Evolutionary conservation across 30 jellyfish, hydroid and myxozoan genomes (phyloP), one percentile per base, ranked within the genome.

Genomic region (Haliclystus octoradiatus): DNA sequence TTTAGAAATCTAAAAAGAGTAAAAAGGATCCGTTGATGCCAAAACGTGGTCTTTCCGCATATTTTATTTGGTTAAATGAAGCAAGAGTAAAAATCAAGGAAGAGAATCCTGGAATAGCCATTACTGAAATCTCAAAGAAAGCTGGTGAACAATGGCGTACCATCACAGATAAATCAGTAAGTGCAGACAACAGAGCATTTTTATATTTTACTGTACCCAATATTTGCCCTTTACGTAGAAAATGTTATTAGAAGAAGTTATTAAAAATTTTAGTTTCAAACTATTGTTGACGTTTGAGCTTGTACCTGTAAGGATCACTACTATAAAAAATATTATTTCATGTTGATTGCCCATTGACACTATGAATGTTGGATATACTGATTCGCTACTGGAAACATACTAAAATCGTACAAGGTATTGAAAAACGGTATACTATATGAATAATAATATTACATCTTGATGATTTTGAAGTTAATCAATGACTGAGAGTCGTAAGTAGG

Each of bases 101-200:
- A 2, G 96, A 86, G 28, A 66, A 66, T 68, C 96, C 96, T 13
- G 96, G 96, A 5, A 78, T 86, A 7, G 74, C 92, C 3, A 50
- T 86, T 35, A 79, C 92, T 9, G 96, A 86, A n/a, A 63, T 86
- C 4, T 63, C 96, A 28, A 86, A 69, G 74, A 86, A 86, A 71
- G 96, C 92, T 46, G 96, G 91, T 0, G 96, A 86, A 60, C 34
- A 62, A 33, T 86, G 96, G 96, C 72, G 73, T 28, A 63, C 66
- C 34, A 35, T 78, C 1, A 52, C 79, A 0, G 96, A 78, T 65
- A 86, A 79, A 62, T 31, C 86, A 72, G 96, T 86, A 63, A 22
- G 76, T 2, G 12, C 19, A 12, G 32, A 30, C 24, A 26, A 13
- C 3, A 63, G 26, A 63, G 9, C 15, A 3, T n/a, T n/a, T n/a